Percentiles rank a stretch among this genome's conserved stretches.
Conservation (phyloP, 2,113 vertebrate genomes). For the Actenoides lindsayi region DNA sequence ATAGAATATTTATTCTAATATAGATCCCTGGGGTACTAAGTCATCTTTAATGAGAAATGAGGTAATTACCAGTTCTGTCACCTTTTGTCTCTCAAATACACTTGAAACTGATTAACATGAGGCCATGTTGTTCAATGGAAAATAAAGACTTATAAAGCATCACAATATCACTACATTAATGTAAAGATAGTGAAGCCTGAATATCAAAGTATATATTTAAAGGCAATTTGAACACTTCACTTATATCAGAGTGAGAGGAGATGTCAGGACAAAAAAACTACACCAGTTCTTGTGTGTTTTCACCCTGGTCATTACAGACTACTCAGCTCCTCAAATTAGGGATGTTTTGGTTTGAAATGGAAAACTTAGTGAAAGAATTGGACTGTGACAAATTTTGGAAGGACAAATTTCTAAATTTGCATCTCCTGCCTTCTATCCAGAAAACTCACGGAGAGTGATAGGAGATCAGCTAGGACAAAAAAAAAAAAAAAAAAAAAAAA, state of each 20-base stretch:
- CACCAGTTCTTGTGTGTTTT: background rate
- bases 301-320: background rate
- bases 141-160: background rate
- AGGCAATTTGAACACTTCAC: background rate
- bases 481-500: background rate
- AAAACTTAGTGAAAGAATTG: background rate
- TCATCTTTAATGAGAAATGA: conserved; percentile 65
- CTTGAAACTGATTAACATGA: conserved; percentile 46
- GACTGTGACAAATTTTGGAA: background rate
- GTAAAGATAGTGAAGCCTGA: background rate
- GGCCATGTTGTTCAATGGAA: background rate
- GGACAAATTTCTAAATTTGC: background rate
- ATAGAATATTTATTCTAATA: conserved; percentile 54
- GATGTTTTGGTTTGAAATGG: background rate
- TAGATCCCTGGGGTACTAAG: conserved; percentile 17
- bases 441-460: background rate
- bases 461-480: background rate
- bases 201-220: background rate
- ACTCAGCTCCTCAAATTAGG: background rate
- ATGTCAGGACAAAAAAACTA: background rate
- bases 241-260: background rate
- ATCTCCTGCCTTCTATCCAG: background rate
- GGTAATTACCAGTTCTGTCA: conserved; percentile 62
- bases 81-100: conserved; percentile 43
- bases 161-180: background rate